Evolutionary conservation across 1,140 invertebrate species (phyloP), one percentile per base, ranked within the genome.

Genomic region (Dolichoris vasculosae): DNA sequence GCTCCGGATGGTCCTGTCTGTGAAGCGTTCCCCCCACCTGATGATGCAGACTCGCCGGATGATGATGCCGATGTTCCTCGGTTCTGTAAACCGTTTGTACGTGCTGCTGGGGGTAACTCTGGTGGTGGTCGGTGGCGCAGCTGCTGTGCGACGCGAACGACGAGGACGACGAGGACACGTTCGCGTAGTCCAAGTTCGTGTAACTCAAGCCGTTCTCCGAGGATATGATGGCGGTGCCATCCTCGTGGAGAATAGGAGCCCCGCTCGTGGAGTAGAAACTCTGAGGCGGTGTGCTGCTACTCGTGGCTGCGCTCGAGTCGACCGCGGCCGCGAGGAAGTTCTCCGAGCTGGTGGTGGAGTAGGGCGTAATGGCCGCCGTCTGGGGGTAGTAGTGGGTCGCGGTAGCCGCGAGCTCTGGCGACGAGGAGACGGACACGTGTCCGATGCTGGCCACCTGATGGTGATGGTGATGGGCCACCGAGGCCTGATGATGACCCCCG

Each of bases 121-220:
- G 67, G 13, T 64, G 69, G 2, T 82, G 85, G 6, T 86, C 51
- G 7, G 38, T 1, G 20, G 23, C 9, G 20, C 75, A 38, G 30
- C 73, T 69, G 32, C 80, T 73, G 90, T 40, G 43, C 30, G 63
- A 59, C 13, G 83, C 89, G 82, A 92, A 83, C 85, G 92, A 69
- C 64, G 94, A 87, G 2, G 91, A 90, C 7, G 91, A 89, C 35
- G 89, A 88, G 0, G 92, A 67, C 55, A 94, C 88, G 3, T 89
- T 89, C 6, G 90, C 90, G 88, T 97, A 97, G 93, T 98, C 97
- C 88, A 98, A 92, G 92, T 98, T 98, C 0, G 97, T 98, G 91
- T 98, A 98, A 90, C 97, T 97, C 67, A 98, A 92, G 0, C 97
- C 97, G 83, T 97, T 97, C 88, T 97, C 96, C 0, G 97, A 96